Evolutionary conservation across 2,797 vertebrate genomes (phyloP).

Genomic region (Numenius phaeopus): DNA sequence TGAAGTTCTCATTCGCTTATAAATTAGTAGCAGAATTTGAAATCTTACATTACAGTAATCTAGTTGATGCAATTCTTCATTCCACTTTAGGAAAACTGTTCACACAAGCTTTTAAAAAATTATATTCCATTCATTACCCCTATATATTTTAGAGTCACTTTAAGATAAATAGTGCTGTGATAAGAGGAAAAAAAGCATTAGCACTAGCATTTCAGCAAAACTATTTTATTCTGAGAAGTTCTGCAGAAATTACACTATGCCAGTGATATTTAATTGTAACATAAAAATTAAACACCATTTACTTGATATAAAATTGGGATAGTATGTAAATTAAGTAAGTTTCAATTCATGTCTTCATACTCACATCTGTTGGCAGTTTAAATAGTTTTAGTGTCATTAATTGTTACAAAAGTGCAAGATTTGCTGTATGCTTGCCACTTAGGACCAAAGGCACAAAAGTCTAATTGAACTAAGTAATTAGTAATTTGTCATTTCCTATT

Average conservation of each 20-base stretch:
- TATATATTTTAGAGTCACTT: slow-evolving; percentile 53
- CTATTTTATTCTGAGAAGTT: slow-evolving; percentile 74
- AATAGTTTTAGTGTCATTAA: slow-evolving; percentile 89
- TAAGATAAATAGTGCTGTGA: slow-evolving; percentile 70
- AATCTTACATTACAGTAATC: neutral
- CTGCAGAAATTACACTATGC: slow-evolving; percentile 72
- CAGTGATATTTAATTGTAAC: slow-evolving; percentile 83
- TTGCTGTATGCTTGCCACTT: slow-evolving; percentile 88
- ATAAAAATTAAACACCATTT: slow-evolving; percentile 86
- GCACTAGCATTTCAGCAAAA: slow-evolving; percentile 57
- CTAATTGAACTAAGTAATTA: slow-evolving; percentile 91
- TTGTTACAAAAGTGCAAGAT: slow-evolving; percentile 90
- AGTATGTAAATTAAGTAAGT: slow-evolving; percentile 87
- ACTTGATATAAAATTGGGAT: slow-evolving; percentile 81
- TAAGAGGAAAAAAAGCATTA: slow-evolving; percentile 52
- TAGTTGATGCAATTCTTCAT: neutral
- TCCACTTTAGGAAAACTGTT: neutral
- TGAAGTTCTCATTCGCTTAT: neutral
- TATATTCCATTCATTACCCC: slow-evolving; percentile 1
- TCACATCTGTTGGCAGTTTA: slow-evolving; percentile 88
- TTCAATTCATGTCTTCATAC: slow-evolving; percentile 85
- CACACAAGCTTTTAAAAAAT: neutral
- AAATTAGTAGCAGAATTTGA: neutral
- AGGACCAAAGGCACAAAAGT: slow-evolving; percentile 90
- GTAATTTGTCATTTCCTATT: slow-evolving; percentile 91